These are phyloP conservation scores for Glandiceps talaboti DNA, from an alignment of 53 echinoderm and acorn worm genomes.

Conservation along the genomic window DNA sequence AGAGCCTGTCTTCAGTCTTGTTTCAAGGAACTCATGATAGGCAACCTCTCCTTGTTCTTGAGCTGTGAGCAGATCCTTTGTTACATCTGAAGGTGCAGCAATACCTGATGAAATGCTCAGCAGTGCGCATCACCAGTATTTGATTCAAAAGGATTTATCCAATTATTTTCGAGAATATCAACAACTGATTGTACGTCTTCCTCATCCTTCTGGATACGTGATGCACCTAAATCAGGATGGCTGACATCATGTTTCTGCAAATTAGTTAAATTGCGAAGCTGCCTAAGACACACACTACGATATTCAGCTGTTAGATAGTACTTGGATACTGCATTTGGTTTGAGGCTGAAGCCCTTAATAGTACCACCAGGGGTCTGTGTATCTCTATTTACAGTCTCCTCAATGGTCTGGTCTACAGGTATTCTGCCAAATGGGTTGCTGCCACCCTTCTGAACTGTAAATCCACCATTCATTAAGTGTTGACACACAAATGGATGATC, in stretches of 20 bases:
- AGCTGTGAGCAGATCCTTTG: constrained; percentile 4
- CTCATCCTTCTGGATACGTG: not conserved
- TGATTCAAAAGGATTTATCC: not conserved
- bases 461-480: not conserved
- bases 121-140: not conserved
- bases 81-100: not conserved
- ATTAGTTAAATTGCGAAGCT: not conserved
- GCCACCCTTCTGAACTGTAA: not conserved
- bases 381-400: not conserved
- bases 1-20: not conserved
- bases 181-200: not conserved
- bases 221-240: not conserved
- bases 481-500: not conserved
- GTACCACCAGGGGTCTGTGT: not conserved
- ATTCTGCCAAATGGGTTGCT: not conserved
- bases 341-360: constrained; percentile 7
- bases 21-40: constrained; percentile 5
- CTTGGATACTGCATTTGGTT: constrained; percentile 7
- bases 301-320: constrained; percentile 16
- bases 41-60: constrained; percentile 3
- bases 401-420: not conserved
- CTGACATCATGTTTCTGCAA: not conserved
- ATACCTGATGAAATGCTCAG: not conserved
- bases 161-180: not conserved
- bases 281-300: not conserved